Evolutionary conservation across 2,888 invertebrate species (phyloP), one percentile per base, ranked within the genome.

Genomic region (Stomorhina lunata): DNA sequence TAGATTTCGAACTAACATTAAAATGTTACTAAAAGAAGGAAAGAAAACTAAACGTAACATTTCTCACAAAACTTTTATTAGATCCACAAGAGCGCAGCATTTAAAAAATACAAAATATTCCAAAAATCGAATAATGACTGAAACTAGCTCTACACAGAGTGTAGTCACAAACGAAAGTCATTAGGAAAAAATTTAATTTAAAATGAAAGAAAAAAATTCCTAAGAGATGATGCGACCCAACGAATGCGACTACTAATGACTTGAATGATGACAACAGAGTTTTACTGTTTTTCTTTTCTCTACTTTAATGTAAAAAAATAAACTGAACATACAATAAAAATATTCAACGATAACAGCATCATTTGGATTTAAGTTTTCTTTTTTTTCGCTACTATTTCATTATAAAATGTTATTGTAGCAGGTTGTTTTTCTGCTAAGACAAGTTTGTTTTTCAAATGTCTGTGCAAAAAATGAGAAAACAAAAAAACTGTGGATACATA

Each of bases 351-450:
- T n/a, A 20, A n/a, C 9, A 20, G 4, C 45, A 37, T 12, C 12
- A 6, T 17, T 43, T 4, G 0, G n/a, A n/a, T 43, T 15, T 17
- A 5, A 20, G 45, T 20, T 12, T 17, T 57, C 17, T 32, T 6
- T 20, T 20, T 29, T 10, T 78, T 55, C n/a, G n/a, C n/a, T n/a
- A 43, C 9, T 55, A 9, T 40, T 12, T 55, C 29, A n/a, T 29
- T 55, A 29, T 17, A 59, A 65, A 53, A 63, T 57, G 65, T 50
- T 73, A 63, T 15, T 40, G 65, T 57, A 66, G 75, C 75, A 75
- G 75, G 75, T 75, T 75, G 75, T 66, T 75, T 66, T 57, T 34
- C 65, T 66, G 55, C 43, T 27, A 75, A 29, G 65, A 66, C 75
- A 10, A 37, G 75, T 75, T 75, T 65, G 25, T 34, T 55, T 57